phyloP scores from a whole-genome alignment of 1,140 invertebrate species.

The Brachionus manjavacas region DNA sequence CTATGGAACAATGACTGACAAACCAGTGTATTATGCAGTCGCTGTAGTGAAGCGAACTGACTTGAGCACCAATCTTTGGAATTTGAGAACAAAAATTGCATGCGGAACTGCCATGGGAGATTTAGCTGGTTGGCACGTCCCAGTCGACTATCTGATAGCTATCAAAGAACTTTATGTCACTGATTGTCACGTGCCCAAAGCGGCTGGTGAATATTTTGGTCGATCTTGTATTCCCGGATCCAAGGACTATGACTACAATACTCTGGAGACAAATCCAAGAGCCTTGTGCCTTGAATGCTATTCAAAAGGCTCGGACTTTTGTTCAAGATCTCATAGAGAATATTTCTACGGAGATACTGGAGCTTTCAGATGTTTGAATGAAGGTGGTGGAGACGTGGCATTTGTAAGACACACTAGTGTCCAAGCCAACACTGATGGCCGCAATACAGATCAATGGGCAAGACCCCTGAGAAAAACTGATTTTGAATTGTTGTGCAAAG shows the following conservation, averaged over 20 bases:
- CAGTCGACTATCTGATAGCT: constrained; percentile 81
- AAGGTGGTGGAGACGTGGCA: constrained; percentile 87
- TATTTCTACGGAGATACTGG: constrained; percentile 83
- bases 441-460: constrained; percentile 81
- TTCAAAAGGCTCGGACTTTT: constrained; percentile 74
- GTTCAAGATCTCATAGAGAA: constrained; percentile 75
- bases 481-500: constrained; percentile 85
- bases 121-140: constrained; percentile 90
- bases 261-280: constrained; percentile 70
- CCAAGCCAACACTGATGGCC: constrained; percentile 80
- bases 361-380: constrained; percentile 83
- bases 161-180: constrained; percentile 87
- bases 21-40: constrained; percentile 52
- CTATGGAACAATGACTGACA: constrained; percentile 53
- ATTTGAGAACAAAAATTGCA: constrained; percentile 59
- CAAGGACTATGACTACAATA: constrained; percentile 72
- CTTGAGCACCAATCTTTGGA: constrained; percentile 56
- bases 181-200: constrained; percentile 78
- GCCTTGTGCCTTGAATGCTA: constrained; percentile 89
- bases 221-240: constrained; percentile 85
- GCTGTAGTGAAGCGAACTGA: constrained; percentile 52
- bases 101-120: constrained; percentile 86
- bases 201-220: constrained; percentile 80
- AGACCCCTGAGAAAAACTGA: constrained; percentile 82
- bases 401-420: constrained; percentile 90